These are phyloP conservation scores for Caenorhabditis sinica DNA, from an alignment of 2,888 invertebrate species.

Conservation along the genomic window DNA sequence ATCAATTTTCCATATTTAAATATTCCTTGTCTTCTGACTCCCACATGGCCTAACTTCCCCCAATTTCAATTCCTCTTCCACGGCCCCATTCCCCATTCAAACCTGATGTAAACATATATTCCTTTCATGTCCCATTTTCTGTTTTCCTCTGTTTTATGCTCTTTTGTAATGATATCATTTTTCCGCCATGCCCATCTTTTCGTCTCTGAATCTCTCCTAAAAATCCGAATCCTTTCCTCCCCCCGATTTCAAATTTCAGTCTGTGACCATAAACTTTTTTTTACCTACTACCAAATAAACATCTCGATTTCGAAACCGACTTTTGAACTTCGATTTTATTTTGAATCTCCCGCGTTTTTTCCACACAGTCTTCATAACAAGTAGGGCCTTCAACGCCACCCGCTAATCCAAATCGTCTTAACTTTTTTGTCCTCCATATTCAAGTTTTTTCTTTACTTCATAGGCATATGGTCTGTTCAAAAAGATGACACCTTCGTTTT, in stretches of 20 bases:
- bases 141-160: background rate
- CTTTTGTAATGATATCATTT: too few relatives aligned
- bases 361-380: conserved; percentile 1
- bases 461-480: background rate
- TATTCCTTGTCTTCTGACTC: background rate
- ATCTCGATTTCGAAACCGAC: conserved; percentile 12
- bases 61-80: background rate
- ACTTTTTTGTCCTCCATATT: conserved; percentile 21
- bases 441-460: background rate
- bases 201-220: background rate
- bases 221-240: background rate
- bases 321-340: conserved; percentile 24
- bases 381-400: background rate
- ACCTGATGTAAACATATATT: too few relatives aligned
- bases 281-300: background rate
- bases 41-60: conserved; percentile 8
- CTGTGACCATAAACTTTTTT: background rate
- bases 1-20: background rate
- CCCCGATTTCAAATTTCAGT: background rate
- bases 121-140: too few relatives aligned
- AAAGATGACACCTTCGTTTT: background rate
- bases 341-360: background rate
- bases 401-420: conserved; percentile 55
- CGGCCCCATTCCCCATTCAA: conserved; percentile 1
- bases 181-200: too few relatives aligned